Percentiles rank a stretch among this genome's conserved stretches.
Evolutionary conservation across 2,797 vertebrate species (phyloP).

Genomic region (Anomalospiza imberbis): DNA sequence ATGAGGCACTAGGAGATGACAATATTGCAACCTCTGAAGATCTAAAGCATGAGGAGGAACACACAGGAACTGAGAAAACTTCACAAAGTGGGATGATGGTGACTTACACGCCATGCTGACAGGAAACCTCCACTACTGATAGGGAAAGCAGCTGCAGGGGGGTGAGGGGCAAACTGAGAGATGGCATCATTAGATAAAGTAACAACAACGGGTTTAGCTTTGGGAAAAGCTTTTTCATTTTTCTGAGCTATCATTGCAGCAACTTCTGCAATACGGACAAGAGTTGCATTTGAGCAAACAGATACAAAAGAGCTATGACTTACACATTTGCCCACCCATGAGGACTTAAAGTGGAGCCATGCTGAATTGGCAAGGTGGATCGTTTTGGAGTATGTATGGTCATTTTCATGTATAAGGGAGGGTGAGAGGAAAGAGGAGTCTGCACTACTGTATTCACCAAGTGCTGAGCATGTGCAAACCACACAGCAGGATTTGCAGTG

Average conservation of each 20-base stretch:
- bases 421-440: neutral
- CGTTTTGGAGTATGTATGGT: neutral
- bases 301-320: neutral
- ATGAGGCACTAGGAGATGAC: neutral
- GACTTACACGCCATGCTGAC: neutral
- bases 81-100: neutral
- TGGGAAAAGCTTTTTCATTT: neutral
- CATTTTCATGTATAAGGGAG: neutral
- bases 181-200: neutral
- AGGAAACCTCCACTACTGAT: neutral
- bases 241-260: neutral
- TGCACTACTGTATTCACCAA: accelerated
- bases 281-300: neutral
- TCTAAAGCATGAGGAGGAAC: neutral
- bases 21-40: accelerated
- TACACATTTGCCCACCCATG: neutral
- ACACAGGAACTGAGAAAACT: neutral
- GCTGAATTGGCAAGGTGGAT: neutral
- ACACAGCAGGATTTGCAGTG: neutral
- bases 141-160: neutral
- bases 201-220: neutral
- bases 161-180: neutral
- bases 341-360: neutral
- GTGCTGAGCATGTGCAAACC: accelerated
- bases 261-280: neutral